phyloP scores from a whole-genome alignment of 1,140 invertebrate genomes.

The Olivierus martensii region DNA sequence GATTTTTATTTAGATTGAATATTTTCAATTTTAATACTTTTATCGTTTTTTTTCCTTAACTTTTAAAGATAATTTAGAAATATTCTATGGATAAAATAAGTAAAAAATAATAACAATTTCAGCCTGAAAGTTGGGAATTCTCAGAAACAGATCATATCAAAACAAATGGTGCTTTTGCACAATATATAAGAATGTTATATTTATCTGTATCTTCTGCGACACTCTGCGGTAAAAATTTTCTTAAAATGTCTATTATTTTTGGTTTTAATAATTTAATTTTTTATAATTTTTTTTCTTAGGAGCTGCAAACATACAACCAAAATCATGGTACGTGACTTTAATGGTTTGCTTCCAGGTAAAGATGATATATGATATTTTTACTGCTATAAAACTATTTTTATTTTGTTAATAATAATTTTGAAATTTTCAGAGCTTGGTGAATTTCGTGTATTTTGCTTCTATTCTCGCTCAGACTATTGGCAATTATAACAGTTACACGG shows the following conservation, averaged over 20 bases:
- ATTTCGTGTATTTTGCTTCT: conserved; percentile 17
- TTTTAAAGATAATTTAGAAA: too few relatives aligned
- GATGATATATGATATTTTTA: neutral
- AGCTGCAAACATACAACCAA: conserved; percentile 9
- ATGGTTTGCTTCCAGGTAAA: conserved; percentile 14
- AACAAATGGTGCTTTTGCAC: conserved; percentile 2
- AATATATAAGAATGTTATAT: conserved; percentile 12
- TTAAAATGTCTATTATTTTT: too few relatives aligned
- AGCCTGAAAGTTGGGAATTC: conserved; percentile 12
- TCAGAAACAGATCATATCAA: conserved; percentile 4
- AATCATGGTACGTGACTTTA: conserved; percentile 8
- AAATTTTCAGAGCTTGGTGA: conserved; percentile 11
- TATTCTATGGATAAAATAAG: too few relatives aligned
- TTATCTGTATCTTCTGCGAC: conserved; percentile 14
- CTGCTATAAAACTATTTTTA: too few relatives aligned
- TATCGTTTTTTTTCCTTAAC: too few relatives aligned
- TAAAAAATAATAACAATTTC: too few relatives aligned
- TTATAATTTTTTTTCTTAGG: too few relatives aligned
- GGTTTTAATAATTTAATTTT: too few relatives aligned
- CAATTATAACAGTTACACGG: conserved; percentile 16
- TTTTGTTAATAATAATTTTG: too few relatives aligned
- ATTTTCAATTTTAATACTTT: too few relatives aligned
- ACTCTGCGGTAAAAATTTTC: conserved; percentile 8
- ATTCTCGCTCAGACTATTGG: conserved; percentile 15
- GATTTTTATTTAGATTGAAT: too few relatives aligned